These are phyloP conservation scores for Mimumesa dahlbomi DNA, from an alignment of 2,888 invertebrate genomes.

Conservation along the genomic window DNA sequence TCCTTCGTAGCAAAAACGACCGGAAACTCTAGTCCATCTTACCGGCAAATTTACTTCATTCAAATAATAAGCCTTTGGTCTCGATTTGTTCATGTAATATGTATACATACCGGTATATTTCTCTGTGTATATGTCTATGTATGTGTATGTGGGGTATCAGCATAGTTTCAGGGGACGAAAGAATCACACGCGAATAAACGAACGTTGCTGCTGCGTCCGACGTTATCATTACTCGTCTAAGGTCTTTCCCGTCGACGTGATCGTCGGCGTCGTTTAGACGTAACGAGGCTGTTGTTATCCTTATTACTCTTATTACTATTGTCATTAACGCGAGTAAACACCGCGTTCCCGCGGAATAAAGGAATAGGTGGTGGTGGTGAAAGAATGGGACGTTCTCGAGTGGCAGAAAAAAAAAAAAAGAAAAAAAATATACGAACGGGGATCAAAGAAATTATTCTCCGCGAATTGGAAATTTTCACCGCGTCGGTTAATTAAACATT, in stretches of 20 bases:
- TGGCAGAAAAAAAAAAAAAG: no score
- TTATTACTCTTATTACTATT: conserved; percentile 42
- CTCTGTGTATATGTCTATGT: no score
- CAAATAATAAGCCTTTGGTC: conserved; percentile 52
- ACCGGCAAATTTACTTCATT: conserved; percentile 57
- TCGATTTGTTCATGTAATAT: no score
- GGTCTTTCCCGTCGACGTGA: conserved; percentile 8
- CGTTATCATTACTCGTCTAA: conserved; percentile 41
- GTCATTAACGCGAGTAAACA: conserved; percentile 32
- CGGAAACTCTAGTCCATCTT: conserved; percentile 39
- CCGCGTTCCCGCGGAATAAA: conserved; percentile 27
- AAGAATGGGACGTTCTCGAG: neutral
- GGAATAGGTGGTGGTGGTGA: conserved; percentile 29
- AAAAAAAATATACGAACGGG: neutral
- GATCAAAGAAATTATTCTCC: neutral
- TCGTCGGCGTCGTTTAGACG: neutral
- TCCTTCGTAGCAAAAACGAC: neutral
- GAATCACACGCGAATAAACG: conserved; percentile 25
- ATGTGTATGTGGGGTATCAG: no score
- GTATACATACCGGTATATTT: no score
- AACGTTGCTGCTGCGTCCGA: conserved; percentile 34
- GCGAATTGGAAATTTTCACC: neutral
- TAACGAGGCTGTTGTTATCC: conserved; percentile 49
- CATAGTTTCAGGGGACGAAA: no score
- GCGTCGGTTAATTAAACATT: neutral